Conservation (phyloP, 2,113 vertebrate species). For the Notarius lentiginosus region DNA sequence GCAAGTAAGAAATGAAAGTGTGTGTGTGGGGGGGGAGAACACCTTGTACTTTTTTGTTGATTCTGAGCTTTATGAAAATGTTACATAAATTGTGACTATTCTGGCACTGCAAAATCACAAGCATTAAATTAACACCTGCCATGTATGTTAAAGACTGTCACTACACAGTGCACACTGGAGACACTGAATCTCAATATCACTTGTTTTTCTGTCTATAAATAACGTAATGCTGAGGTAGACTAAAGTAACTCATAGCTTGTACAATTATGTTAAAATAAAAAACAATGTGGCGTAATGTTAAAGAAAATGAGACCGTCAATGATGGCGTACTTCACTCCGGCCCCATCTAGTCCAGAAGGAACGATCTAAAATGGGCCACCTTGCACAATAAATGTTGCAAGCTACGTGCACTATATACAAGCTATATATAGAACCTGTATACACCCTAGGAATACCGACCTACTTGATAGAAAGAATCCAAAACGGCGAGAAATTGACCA, state of each 20-base stretch:
- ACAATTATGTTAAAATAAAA: background rate
- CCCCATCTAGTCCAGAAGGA: too few species aligned
- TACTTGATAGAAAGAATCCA: too few species aligned
- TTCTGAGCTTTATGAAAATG: background rate
- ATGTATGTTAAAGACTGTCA: slow-evolving; percentile 3
- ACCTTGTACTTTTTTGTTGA: background rate
- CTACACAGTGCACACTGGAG: slow-evolving; percentile 22
- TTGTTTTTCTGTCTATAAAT: background rate
- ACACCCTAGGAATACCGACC: too few species aligned
- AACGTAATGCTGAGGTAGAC: background rate
- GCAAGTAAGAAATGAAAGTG: background rate
- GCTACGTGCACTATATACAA: too few species aligned
- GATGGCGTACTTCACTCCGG: too few species aligned
- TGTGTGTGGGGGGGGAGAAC: too few species aligned
- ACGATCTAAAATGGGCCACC: too few species aligned
- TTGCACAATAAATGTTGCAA: too few species aligned
- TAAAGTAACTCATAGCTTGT: background rate
- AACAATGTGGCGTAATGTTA: background rate
- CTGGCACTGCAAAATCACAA: background rate
- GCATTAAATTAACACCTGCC: slow-evolving; percentile 26
- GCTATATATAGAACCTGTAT: too few species aligned
- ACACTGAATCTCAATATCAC: background rate
- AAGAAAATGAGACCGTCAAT: background rate
- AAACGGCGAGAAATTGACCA: too few species aligned
- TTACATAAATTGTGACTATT: slow-evolving; percentile 5